phyloP scores from a whole-genome alignment of 2,888 invertebrate genomes.

The Caenorhabditis sp. region DNA sequence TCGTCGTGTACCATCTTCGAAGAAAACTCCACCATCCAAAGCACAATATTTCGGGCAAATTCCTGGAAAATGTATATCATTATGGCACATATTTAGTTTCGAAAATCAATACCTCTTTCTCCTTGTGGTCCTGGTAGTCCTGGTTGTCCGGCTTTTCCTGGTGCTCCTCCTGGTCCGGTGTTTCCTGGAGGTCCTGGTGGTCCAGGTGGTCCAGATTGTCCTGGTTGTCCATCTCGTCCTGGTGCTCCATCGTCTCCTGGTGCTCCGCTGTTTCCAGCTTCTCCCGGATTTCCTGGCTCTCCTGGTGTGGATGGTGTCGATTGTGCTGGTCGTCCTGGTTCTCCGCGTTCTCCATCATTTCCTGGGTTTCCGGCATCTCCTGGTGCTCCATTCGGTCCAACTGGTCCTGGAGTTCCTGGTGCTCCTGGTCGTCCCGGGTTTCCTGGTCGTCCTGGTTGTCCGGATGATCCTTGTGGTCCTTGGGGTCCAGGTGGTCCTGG shows the following conservation, averaged over 20 bases:
- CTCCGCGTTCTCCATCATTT: constrained; percentile 63
- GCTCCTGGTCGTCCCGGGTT: constrained; percentile 66
- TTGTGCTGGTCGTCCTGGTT: constrained; percentile 61
- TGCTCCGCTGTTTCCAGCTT: constrained; percentile 57
- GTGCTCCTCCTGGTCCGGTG: constrained; percentile 53
- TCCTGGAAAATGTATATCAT: constrained; percentile 28
- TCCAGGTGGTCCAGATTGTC: constrained; percentile 62
- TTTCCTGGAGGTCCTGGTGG: constrained; percentile 65
- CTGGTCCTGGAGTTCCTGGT: constrained; percentile 58
- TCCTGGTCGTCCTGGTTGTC: constrained; percentile 63
- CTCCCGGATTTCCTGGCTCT: constrained; percentile 67
- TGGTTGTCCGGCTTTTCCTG: constrained; percentile 53
- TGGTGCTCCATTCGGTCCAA: constrained; percentile 59
- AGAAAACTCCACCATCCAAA: constrained; percentile 62
- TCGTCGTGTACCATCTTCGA: constrained; percentile 57
- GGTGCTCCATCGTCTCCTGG: constrained; percentile 67
- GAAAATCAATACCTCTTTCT: constrained; percentile 55
- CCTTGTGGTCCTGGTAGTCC: constrained; percentile 65
- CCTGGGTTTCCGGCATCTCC: constrained; percentile 60
- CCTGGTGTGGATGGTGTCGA: constrained; percentile 66
- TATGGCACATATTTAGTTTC: neutral
- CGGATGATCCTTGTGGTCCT: constrained; percentile 59
- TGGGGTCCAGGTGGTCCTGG: constrained; percentile 66
- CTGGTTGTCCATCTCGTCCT: constrained; percentile 65
- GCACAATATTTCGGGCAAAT: constrained; percentile 63